Evolutionary conservation across 2,888 invertebrate genomes (phyloP), one percentile per base, ranked within the genome.

Genomic region (Trypoxylon attenuatum): DNA sequence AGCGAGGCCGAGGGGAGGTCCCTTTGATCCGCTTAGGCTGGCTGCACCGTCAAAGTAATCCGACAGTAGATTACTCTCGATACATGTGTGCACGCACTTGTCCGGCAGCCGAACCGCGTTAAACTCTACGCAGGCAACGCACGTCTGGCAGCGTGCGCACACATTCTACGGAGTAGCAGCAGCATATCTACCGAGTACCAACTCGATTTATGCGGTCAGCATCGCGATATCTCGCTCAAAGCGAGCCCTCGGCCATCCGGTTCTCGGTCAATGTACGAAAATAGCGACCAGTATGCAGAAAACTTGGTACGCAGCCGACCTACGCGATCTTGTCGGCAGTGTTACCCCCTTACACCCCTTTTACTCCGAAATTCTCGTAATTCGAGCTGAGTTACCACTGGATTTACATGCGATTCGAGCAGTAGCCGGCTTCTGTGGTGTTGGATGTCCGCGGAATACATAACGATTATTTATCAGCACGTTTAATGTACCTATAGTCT

Each of bases 11-110:
- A 52, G 46, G 29, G 27, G 41, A 23, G 41, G 68, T 69, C 68
- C 68, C 78, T 82, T 82, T 83, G 82, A 82, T 82, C 82, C 81
- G 77, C 76, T 80, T 77, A 78, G 70, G 67, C 61, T 56, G 61
- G 63, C 69, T 64, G 51, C 58, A 69, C 69, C 71, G 74, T 81
- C 80, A 79, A 80, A 80, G 80, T 82, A 79, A 81, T 82, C 79
- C 77, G 76, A 68, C 72, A 68, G 78, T 78, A 77, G 78, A 82
- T 82, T 82, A 78, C 76, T 78, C 75, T 69, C 76, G 58, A 77
- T 76, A 75, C 60, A 69, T 47, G 47, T 61, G 59, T 49, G 56
- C 27, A 43, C 51, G 42, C 23, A 52, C 53, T 65, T 66, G 66
- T 58, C 50, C 66, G 45, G 66, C 65, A 66, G 52, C 64, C 65